Evolutionary conservation across 2,797 vertebrate species (phyloP), one percentile per base, ranked within the genome.

Genomic region (Pitangus sulphuratus): DNA sequence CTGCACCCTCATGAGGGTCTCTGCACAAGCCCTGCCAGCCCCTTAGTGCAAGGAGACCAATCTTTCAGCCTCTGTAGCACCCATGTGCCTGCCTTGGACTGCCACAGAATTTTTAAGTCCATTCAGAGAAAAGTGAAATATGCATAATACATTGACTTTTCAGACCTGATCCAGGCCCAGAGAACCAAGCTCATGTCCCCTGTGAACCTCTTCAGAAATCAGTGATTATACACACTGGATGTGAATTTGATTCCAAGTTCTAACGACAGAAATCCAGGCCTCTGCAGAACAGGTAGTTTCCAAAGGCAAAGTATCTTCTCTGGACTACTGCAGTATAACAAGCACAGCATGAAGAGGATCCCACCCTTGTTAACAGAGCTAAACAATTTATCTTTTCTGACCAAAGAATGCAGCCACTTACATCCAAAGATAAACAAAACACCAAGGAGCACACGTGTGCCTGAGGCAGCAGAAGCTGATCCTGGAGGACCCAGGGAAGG

Each of bases 381-480:
- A 58, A 95, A 90, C 19, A 80, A 19, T n/a, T 54, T 48, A 33
- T 76, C n/a, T 84, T 85, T 91, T 79, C 37, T 79, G n/a, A 76
- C 31, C 37, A 60, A 91, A 95, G 68, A 82, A 94, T 82, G 54
- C 28, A 82, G 44, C 48, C 62, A 83, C 44, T 89, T 65, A 22
- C 31, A 57, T 51, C 28, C 31, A 58, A 47, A 95, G 68, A 85
- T 75, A 96, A 97, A 95, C 40, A 87, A 75, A 70, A 93, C 65
- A 80, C n/a, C 2, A 10, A 93, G 50, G 22, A 89, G 25, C 11
- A 83, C 30, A 50, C 13, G 3, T 7, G 8, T 56, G 64, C 10
- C 33, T 56, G 47, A 76, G 57, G 5, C 22, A 77, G 37, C 20
- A 81, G 47, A 30, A 54, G 17, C 25, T 60, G 40, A 70, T 26